Evolutionary conservation across 1,140 invertebrate genomes (phyloP).

Genomic region (Drosophila kohkoa): DNA sequence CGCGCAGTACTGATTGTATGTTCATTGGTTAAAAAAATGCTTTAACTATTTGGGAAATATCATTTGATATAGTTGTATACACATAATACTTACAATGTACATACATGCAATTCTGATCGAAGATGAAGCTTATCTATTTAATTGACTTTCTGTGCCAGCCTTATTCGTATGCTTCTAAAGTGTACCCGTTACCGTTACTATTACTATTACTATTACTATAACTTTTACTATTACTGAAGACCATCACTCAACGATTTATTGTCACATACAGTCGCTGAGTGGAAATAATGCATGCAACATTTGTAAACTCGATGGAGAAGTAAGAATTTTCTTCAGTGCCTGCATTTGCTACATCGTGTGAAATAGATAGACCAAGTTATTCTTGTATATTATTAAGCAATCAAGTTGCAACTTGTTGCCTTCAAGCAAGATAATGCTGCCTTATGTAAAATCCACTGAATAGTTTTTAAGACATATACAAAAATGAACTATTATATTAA

Average conservation of each 20-base stretch:
- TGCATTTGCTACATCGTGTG: slow-evolving; percentile 1
- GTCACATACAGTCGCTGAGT: not conserved
- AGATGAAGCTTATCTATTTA: slow-evolving; percentile 34
- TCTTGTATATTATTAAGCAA: slow-evolving; percentile 33
- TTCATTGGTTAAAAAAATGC: slow-evolving; percentile 76
- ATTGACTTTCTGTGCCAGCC: slow-evolving; percentile 62
- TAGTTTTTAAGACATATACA: slow-evolving; percentile 53
- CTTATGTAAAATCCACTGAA: slow-evolving; percentile 77
- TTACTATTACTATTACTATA: not conserved
- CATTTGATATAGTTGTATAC: slow-evolving; percentile 24
- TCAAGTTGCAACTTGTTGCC: slow-evolving; percentile 51
- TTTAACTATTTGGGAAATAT: slow-evolving; percentile 74
- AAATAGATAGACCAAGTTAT: slow-evolving; percentile 4
- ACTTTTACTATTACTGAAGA: not conserved
- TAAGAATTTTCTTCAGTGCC: too few relatives aligned
- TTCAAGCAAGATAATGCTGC: slow-evolving; percentile 61
- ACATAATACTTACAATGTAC: slow-evolving; percentile 4
- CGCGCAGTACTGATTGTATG: slow-evolving; percentile 54
- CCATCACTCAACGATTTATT: too few relatives aligned
- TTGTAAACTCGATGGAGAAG: too few relatives aligned
- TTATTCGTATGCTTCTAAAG: slow-evolving; percentile 50
- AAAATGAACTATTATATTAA: not conserved
- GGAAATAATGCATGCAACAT: not conserved
- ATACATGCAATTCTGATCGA: slow-evolving; percentile 7
- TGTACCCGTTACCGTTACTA: slow-evolving; percentile 6